Base-by-base conservation (phyloP, 2,113 vertebrate species). In the Myotis davidii region DNA sequence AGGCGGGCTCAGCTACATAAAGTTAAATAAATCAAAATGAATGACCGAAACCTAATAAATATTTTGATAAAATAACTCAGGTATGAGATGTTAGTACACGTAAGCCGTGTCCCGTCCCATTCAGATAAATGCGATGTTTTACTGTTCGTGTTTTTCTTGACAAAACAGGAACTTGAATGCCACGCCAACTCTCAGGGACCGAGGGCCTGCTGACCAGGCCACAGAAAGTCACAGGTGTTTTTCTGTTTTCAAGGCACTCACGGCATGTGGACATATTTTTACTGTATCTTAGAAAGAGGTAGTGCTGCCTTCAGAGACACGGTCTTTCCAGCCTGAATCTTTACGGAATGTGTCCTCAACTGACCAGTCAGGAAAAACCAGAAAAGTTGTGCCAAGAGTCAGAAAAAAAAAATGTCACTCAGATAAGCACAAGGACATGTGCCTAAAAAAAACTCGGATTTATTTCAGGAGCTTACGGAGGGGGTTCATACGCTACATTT, bases 381-480 rank as follows among this genome's bases (percentile, higher is more conserved):
- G 50, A 64, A 88, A 90, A 61, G 69, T 88, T 45, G 37, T 83
- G 34, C 64, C 79, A 67, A 95, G 56, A 89, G 59, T 89, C 72
- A 91, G 59, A 87, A 87, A 87, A 87, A 87, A 87, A 87, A 89
- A 96, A 95, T 37, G 42, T 2, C 81, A 59, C 78, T 77, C 21
- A 1, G 16, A 73, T 91, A 95, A 81, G 50, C 34, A 27, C 61
- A 79, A 94, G 91, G 52, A 74, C 23, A 1, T 67, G n/a, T 11
- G 0, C 74, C 72, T 64, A 61, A 82, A 74, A 96, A 91, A 74
- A 91, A 59, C 42, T 59, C 79, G 77, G 50, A 70, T 86, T 96
- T 97, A 96, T 94, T 95, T 82, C 56, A 65, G 37, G 72, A 79
- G 77, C 61, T 85, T 84, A 59, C 72, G 85, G 42, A 94, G 59